Percentiles rank a stretch among this genome's conserved stretches.
Conservation (phyloP, 2,888 invertebrate genomes). For the Caenorhabditis wallacei region DNA sequence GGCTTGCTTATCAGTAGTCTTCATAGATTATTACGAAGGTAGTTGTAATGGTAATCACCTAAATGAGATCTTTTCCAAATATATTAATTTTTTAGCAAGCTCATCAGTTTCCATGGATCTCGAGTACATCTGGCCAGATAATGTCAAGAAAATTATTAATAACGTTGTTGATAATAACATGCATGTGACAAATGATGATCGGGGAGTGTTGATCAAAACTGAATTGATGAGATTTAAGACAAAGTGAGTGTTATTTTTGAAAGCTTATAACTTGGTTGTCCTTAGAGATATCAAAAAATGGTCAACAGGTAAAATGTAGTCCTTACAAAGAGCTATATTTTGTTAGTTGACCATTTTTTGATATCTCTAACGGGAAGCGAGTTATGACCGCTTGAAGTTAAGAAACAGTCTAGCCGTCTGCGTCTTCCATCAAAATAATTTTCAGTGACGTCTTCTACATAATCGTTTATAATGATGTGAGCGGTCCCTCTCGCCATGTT, state of each 20-base stretch:
- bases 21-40: background rate
- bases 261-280: no score
- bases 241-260: no score
- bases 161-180: slow-evolving; percentile 9
- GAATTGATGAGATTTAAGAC: slow-evolving; percentile 18
- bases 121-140: slow-evolving; percentile 24
- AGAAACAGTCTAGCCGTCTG: no score
- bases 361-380: no score
- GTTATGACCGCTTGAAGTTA: no score
- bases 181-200: slow-evolving; percentile 15
- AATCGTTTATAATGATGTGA: background rate
- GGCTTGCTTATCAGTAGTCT: background rate
- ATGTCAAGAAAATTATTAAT: slow-evolving; percentile 10
- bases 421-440: background rate
- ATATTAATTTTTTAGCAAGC: background rate
- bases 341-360: no score
- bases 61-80: no score
- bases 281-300: no score
- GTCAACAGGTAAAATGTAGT: no score
- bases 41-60: no score
- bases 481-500: background rate
- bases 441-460: slow-evolving; percentile 32
- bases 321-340: no score
- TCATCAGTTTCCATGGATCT: background rate
- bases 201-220: slow-evolving; percentile 9